Conservation (phyloP, 2,888 invertebrate genomes). For the Oasisia sp. region DNA sequence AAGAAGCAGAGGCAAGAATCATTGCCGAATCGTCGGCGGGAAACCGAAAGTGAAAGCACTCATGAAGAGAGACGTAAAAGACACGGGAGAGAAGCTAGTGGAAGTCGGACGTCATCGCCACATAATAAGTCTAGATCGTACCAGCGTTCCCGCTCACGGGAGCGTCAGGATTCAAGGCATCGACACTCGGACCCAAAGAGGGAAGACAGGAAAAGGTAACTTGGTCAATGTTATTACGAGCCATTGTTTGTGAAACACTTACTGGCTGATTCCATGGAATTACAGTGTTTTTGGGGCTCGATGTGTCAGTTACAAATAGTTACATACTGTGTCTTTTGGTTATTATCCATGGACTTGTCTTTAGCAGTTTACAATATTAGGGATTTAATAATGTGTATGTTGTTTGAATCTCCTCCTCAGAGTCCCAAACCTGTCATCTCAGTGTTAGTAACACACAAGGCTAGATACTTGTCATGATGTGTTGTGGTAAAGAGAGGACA, state of each 20-base stretch:
- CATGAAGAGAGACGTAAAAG: constrained; percentile 19
- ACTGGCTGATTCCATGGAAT: not conserved
- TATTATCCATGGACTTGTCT: not conserved
- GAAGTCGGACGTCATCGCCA: constrained; percentile 1
- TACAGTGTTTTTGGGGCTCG: not conserved
- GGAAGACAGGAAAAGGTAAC: constrained; percentile 17
- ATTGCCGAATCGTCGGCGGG: not conserved
- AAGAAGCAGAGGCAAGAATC: constrained; percentile 20
- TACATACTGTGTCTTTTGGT: not conserved
- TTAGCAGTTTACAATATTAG: not conserved
- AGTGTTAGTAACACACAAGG: too few species aligned
- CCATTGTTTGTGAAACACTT: not conserved
- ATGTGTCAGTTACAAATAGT: not conserved
- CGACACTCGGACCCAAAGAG: not conserved
- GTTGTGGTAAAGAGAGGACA: too few species aligned
- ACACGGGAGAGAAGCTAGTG: not conserved
- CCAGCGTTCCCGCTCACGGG: constrained; percentile 17
- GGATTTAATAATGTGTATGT: not conserved
- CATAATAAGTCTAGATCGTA: not conserved
- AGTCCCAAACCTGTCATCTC: too few species aligned
- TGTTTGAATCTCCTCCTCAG: not conserved
- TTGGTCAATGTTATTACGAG: not conserved
- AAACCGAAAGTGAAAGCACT: constrained; percentile 22
- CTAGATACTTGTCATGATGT: too few species aligned
- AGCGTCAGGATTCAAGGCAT: constrained; percentile 10